These are phyloP conservation scores for Ptychadena robeensis DNA, from an alignment of 2,797 vertebrate genomes.

Conservation along the genomic window DNA sequence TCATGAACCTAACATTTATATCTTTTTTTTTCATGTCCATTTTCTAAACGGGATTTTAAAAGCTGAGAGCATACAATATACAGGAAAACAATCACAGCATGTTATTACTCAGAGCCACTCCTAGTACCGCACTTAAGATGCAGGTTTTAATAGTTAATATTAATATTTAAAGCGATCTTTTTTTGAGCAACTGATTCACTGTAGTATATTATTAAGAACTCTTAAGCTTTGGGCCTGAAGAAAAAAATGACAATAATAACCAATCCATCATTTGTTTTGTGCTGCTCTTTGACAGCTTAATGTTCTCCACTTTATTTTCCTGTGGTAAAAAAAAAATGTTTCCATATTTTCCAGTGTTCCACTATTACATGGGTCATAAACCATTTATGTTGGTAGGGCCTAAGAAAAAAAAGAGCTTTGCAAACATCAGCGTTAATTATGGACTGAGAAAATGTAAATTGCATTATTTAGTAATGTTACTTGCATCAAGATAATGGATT, in stretches of 20 bases:
- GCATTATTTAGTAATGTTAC: background rate
- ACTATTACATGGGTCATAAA: slow-evolving; percentile 53
- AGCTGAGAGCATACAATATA: background rate
- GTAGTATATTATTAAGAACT: slow-evolving; percentile 48
- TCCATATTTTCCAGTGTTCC: slow-evolving; percentile 56
- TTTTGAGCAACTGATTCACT: slow-evolving; percentile 35
- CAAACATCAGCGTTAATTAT: background rate
- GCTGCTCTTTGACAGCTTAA: slow-evolving; percentile 58
- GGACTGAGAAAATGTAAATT: background rate
- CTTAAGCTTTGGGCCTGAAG: slow-evolving; percentile 6
- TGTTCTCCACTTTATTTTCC: slow-evolving; percentile 56
- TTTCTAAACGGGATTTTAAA: slow-evolving; percentile 27
- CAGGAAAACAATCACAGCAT: slow-evolving; percentile 23
- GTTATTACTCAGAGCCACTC: slow-evolving; percentile 28
- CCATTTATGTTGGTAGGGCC: slow-evolving; percentile 18
- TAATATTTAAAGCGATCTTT: slow-evolving; percentile 50
- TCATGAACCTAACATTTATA: background rate
- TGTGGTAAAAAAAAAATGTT: slow-evolving; percentile 53
- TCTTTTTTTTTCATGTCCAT: background rate
- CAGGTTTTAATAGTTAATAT: slow-evolving; percentile 49
- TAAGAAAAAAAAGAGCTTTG: slow-evolving; percentile 4
- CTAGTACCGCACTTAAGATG: slow-evolving; percentile 3
- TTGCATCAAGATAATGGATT: background rate
- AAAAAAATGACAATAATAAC: slow-evolving; percentile 56
- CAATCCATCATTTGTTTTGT: slow-evolving; percentile 58